A percentile compares a stretch with the other conserved stretches of the same genome.
These are phyloP conservation scores for Gorsachius goisagi DNA, from an alignment of 2,113 vertebrate species.

Conservation along the genomic window DNA sequence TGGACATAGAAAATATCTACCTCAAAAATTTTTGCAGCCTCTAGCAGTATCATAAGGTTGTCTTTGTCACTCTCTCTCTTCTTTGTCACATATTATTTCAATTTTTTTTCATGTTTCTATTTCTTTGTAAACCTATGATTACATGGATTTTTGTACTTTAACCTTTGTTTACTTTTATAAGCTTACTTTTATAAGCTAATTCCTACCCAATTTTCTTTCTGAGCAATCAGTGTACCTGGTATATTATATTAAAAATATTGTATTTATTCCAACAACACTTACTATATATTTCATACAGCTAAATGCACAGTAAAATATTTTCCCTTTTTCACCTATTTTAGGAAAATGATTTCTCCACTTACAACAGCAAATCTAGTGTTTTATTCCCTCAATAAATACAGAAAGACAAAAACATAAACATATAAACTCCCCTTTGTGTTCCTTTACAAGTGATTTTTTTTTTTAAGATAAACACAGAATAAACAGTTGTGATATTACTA, in stretches of 20 bases:
- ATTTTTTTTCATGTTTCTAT: neutral
- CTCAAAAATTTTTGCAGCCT: neutral
- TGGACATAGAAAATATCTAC: neutral
- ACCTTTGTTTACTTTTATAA: neutral
- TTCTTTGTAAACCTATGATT: neutral
- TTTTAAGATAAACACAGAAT: neutral
- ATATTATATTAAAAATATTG: neutral
- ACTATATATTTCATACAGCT: neutral
- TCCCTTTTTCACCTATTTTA: neutral
- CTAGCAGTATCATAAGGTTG: neutral
- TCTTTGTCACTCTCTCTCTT: neutral
- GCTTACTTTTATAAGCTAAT: neutral
- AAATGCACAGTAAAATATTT: neutral
- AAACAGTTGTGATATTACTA: neutral
- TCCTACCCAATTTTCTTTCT: neutral
- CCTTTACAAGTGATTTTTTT: neutral
- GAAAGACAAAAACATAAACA: neutral
- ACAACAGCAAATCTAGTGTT: neutral
- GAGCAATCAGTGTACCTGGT: rapidly evolving
- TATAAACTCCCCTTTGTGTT: rapidly evolving
- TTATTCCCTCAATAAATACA: neutral
- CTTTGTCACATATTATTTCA: neutral
- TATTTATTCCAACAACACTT: neutral
- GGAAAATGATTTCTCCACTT: neutral
- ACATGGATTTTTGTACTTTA: neutral